These are phyloP conservation scores for Falcaria lacertinaria DNA, from an alignment of 2,888 invertebrate species.

Conservation along the genomic window DNA sequence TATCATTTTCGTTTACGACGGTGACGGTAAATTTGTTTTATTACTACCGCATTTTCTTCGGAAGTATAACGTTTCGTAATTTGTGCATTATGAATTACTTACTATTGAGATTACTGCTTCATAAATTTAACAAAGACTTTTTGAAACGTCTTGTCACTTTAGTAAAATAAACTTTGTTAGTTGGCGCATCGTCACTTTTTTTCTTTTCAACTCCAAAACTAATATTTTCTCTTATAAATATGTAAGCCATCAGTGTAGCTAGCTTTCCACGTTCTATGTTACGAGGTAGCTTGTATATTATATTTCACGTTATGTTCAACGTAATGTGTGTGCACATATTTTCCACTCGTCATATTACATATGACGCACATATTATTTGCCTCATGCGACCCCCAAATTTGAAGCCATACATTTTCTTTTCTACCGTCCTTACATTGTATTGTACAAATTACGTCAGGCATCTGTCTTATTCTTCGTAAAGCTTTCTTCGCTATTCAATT, in stretches of 20 bases:
- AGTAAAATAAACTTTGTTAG: no score
- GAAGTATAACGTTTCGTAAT: no score
- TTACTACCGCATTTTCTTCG: slow-evolving; percentile 8
- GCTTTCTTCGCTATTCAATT: no score
- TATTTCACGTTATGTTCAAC: slow-evolving; percentile 23
- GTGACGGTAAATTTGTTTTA: slow-evolving; percentile 24
- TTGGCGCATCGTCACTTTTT: no score
- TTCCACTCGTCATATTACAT: slow-evolving; percentile 21
- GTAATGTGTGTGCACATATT: slow-evolving; percentile 17
- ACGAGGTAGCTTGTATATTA: no score
- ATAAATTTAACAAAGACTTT: no score
- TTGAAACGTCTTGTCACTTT: no score
- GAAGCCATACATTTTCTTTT: background rate
- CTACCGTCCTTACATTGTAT: background rate
- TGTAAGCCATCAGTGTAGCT: background rate
- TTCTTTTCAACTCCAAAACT: no score
- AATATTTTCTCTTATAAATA: no score
- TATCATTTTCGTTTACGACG: slow-evolving; percentile 25
- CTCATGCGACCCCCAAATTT: background rate
- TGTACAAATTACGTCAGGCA: background rate
- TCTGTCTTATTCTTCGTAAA: background rate
- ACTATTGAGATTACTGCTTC: no score
- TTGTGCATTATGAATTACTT: no score
- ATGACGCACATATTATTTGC: slow-evolving; percentile 1
- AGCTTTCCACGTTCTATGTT: background rate